Evolutionary conservation across 2,888 invertebrate genomes (phyloP).

Genomic region (Drosophila setosimentum): DNA sequence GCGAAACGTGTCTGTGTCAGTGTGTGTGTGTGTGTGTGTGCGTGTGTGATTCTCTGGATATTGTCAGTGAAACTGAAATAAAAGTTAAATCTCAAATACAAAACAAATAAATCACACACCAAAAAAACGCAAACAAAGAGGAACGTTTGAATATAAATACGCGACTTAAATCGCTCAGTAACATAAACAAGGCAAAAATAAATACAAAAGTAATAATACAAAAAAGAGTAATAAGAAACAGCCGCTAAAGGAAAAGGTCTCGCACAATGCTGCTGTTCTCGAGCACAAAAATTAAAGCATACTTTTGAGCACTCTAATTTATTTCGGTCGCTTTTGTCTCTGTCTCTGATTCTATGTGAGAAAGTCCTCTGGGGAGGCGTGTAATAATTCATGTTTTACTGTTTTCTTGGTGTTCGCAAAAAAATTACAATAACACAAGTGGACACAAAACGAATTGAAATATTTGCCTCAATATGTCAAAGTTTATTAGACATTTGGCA

Average conservation of each 20-base stretch:
- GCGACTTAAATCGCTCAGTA: constrained; percentile 25
- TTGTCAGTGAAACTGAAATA: constrained; percentile 54
- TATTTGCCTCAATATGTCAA: constrained; percentile 79
- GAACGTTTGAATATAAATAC: constrained; percentile 34
- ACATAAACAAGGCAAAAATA: constrained; percentile 18
- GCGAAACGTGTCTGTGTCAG: constrained; percentile 24
- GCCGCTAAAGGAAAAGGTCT: constrained; percentile 35
- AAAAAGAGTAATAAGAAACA: constrained; percentile 27
- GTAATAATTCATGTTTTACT: constrained; percentile 52
- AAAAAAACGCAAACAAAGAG: constrained; percentile 31
- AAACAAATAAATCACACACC: constrained; percentile 71
- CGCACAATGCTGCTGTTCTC: constrained; percentile 33
- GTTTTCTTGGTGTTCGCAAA: constrained; percentile 30
- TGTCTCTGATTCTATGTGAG: neutral
- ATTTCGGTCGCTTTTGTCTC: constrained; percentile 62
- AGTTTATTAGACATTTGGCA: constrained; percentile 80
- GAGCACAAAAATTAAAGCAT: constrained; percentile 50
- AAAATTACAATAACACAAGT: constrained; percentile 48
- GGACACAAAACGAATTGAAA: constrained; percentile 57
- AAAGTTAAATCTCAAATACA: constrained; percentile 64
- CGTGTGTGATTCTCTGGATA: constrained; percentile 33
- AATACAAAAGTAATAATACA: constrained; percentile 14
- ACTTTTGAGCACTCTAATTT: constrained; percentile 62
- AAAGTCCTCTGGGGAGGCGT: constrained; percentile 14
- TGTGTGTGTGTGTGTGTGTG: constrained; percentile 17